A percentile compares a stretch with the other conserved stretches of the same genome.
These are phyloP conservation scores for Rynchops niger DNA, from an alignment of 2,113 vertebrate genomes.

Conservation along the genomic window DNA sequence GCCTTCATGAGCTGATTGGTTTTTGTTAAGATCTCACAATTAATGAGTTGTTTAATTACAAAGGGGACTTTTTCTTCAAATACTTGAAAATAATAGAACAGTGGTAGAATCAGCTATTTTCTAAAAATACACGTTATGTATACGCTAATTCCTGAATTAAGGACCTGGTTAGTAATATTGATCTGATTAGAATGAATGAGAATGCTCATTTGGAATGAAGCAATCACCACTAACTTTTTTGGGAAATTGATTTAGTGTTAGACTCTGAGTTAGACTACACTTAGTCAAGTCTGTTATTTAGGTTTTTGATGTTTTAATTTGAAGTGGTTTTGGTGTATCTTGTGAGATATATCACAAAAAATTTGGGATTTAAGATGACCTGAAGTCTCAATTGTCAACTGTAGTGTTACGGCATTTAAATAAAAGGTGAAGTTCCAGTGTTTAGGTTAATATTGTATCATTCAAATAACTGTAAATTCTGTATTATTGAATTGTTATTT, in stretches of 20 bases:
- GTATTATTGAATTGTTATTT: neutral
- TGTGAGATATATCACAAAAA: neutral
- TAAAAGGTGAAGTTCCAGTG: neutral
- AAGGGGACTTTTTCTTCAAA: neutral
- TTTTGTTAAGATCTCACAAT: neutral
- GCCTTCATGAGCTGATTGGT: neutral
- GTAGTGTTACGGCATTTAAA: neutral
- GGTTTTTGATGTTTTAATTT: neutral
- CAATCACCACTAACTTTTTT: accelerated
- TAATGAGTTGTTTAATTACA: neutral
- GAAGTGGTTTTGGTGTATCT: neutral
- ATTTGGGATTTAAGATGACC: neutral
- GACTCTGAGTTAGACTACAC: neutral
- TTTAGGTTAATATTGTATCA: neutral
- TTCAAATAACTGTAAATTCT: neutral
- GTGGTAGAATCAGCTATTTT: neutral
- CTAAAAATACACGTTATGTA: neutral
- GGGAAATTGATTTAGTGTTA: neutral
- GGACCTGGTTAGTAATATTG: neutral
- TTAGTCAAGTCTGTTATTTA: neutral
- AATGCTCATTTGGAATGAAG: neutral
- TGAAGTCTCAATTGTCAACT: neutral
- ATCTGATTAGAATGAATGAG: neutral
- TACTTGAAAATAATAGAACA: neutral
- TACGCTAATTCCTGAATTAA: neutral